Evolutionary conservation across 2,113 vertebrate genomes (phyloP), one percentile per base, ranked within the genome.

Genomic region (Semnornis frantzii): DNA sequence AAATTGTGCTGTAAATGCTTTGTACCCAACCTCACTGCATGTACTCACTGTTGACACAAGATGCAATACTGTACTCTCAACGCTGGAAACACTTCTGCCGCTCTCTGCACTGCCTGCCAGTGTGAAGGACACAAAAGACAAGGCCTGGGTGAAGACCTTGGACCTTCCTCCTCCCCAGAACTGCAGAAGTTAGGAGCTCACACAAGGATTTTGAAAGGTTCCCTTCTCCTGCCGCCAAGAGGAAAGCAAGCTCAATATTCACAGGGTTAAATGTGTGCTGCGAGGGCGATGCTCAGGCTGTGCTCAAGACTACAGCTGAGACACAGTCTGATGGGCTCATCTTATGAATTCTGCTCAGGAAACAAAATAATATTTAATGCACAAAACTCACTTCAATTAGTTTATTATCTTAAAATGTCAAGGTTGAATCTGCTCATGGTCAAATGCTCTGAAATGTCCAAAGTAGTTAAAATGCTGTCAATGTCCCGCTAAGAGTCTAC

Each of bases 341-440:
- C 75, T 93, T 92, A 82, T 42, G 76, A 72, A 93, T 95, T 97
- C 94, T 89, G 55, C 52, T 91, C 52, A 70, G 83, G 82, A 98
- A 97, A 96, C 94, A 97, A 97, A 97, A 96, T 89, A 96, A 93
- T 92, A 92, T 94, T 96, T 94, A 90, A 90, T 91, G 86, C 95
- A 66, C 66, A 88, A 90, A 74, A 85, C 82, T 77, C 87, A 93
- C 75, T 42, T 62, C 78, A 64, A 82, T 95, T 96, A 62, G 92
- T 96, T 97, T 97, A 95, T 96, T 96, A 90, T 71, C 50, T 95
- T 92, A 55, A 95, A 95, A 96, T 72, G 89, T 94, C 93, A 95
- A 95, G 76, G 92, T 86, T 94, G 94, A 94, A 76, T 96, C 78
- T 90, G 66, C 60, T 96, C 65, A 90, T 92, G 90, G 95, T 96